Evolutionary conservation across 2,113 vertebrate species (phyloP), one percentile per base, ranked within the genome.

Genomic region (Hyaena hyaena): DNA sequence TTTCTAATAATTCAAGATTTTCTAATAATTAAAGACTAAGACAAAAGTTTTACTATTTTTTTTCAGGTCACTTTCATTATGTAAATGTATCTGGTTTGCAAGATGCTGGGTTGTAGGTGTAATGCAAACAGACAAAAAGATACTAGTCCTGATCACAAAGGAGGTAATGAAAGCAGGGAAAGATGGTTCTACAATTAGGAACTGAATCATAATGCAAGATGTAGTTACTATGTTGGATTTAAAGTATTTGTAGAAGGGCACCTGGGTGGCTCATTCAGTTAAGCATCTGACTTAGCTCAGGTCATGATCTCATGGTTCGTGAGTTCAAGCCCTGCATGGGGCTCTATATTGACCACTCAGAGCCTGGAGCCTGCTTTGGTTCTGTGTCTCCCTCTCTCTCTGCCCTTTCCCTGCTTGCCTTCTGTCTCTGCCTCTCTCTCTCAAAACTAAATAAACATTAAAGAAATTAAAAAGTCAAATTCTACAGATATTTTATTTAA

Each of bases 151-250:
- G 87, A 99, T 99, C 50, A 98, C 98, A 92, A 98, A 93, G 53
- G 94, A 97, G 92, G 98, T 98, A 98, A 98, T 98, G 39, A 98
- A 99, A 86, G 98, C 98, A 39, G 96, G 98, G 98, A 99, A 97
- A 93, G 98, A 99, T 2, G 98, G 97, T 6, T 99, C 98, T 12
- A 98, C 99, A 86, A 97, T 98, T 91, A 98, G 98, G 66, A 99
- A 99, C 89, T 96, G 99, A 99, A 68, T 76, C 98, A 77, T 55
- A 98, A 98, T n/a, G 98, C 53, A 82, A 98, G 79, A 71, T 85
- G 97, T 98, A 15, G 98, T 97, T 95, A 98, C 68, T 98, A 26
- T 95, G 98, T 58, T 39, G 98, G 5, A 58, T 98, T 97, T 43
- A 58, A 86, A 86, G 81, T 69, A 21, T n/a, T 66, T 93, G 15